Base-by-base conservation (phyloP, 2,888 invertebrate genomes). In the Ypsolopha scabrella region DNA sequence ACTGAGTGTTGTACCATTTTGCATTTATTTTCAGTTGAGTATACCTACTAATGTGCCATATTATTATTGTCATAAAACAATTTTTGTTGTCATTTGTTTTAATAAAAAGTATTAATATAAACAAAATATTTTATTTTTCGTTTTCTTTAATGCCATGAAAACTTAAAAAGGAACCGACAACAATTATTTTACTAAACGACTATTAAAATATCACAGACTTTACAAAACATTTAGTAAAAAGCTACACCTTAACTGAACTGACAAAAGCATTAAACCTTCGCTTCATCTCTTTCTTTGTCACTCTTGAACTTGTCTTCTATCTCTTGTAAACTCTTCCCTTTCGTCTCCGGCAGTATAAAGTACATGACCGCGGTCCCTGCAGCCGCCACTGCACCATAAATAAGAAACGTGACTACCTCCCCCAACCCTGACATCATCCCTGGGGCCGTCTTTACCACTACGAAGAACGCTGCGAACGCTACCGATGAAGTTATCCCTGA, bases 401-500 rank as follows among this genome's bases (percentile, higher is more conserved):
- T 66, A 1, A 89, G 69, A 73, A 92, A 93, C n/a, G 90, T 88
- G n/a, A 87, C 77, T 1, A 86, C 87, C 55, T 88, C 82, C 34
- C 91, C 90, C n/a, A 90, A 72, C 45, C 66, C 62, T 0, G 61
- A 61, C 70, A 91, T 87, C 85, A 92, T 83, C 0, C 80, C 78
- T 0, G 92, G 92, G 48, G 89, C 90, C 0, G 88, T 88, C 72
- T 93, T 92, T 1, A 93, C 91, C 1, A 91, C 90, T 1, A 86
- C 57, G 62, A 93, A 93, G 56, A 91, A 90, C 1, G 91, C 83
- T 6, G 88, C 64, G 62, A 91, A 92, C 0, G 90, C 89, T 36
- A 89, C 87, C n/a, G 89, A 89, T 1, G 91, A 88, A 49, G 90
- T 89, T 8, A 92, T 79, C 0, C 92, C 92, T 0, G 92, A 90